phyloP scores from a whole-genome alignment of 2,113 vertebrate species.

The Lipophrys pholis region DNA sequence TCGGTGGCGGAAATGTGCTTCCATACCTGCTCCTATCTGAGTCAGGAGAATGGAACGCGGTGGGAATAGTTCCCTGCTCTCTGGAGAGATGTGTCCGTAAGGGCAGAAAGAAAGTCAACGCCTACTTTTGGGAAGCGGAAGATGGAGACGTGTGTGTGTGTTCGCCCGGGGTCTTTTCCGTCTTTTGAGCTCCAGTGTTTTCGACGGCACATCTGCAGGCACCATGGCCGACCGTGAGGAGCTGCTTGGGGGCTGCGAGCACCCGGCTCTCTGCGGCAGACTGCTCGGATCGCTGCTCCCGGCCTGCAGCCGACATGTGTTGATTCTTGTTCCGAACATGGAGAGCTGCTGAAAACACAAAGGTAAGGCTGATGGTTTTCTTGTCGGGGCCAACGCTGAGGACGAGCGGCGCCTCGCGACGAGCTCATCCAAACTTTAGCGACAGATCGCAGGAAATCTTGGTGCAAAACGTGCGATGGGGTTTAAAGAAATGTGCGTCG shows the following conservation, averaged over 20 bases:
- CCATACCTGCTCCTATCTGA: no score
- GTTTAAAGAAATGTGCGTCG: no score
- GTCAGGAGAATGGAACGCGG: no score
- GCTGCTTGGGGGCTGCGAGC: slow-evolving; percentile 15
- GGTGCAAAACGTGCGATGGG: no score
- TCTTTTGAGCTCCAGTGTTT: slow-evolving; percentile 55
- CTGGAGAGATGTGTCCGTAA: no score
- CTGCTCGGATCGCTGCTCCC: not conserved
- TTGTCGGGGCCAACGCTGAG: slow-evolving; percentile 6
- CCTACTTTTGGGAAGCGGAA: slow-evolving; percentile 67
- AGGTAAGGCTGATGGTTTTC: slow-evolving; percentile 8
- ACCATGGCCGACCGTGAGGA: slow-evolving; percentile 13
- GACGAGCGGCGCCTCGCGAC: not conserved
- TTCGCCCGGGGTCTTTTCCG: slow-evolving; percentile 5
- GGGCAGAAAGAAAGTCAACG: slow-evolving; percentile 19
- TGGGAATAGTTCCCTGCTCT: no score
- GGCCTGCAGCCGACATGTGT: slow-evolving; percentile 28
- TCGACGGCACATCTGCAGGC: slow-evolving; percentile 38
- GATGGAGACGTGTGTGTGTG: slow-evolving; percentile 38
- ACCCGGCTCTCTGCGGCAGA: not conserved
- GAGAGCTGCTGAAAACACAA: slow-evolving; percentile 5
- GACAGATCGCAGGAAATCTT: slow-evolving; percentile 24
- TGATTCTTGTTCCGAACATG: slow-evolving; percentile 6
- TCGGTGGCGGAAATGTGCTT: no score
- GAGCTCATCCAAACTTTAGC: no score